Percentiles rank a stretch among this genome's conserved stretches.
phyloP scores from a whole-genome alignment of 2,113 vertebrate species.

The Calypte anna region DNA sequence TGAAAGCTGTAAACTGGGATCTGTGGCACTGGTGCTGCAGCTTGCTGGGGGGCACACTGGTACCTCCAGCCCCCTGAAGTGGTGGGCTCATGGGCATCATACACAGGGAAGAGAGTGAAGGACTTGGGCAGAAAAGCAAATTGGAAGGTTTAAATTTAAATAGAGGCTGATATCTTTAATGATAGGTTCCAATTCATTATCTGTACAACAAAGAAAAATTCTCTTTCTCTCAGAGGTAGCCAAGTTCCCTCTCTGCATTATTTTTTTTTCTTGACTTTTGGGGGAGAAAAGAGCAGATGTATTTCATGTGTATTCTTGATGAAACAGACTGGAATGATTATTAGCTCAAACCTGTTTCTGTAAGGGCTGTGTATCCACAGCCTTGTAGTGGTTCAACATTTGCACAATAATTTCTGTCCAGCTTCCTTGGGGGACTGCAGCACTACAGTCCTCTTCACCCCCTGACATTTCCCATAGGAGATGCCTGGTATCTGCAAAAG shows the following conservation, averaged over 20 bases:
- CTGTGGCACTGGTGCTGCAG: neutral
- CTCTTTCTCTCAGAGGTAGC: neutral
- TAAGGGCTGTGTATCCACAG: neutral
- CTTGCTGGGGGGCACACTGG: neutral
- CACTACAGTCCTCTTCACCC: neutral
- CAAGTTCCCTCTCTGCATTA: neutral
- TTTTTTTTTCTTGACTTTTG: neutral
- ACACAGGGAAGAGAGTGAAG: neutral
- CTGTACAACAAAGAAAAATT: neutral
- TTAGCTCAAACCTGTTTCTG: neutral
- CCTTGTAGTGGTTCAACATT: neutral
- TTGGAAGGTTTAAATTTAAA: neutral
- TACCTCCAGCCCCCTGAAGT: neutral
- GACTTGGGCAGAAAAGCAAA: neutral
- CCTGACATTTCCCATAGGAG: neutral
- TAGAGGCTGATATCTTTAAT: neutral
- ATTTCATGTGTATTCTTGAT: constrained; percentile 6
- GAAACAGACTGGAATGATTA: neutral
- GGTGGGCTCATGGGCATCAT: accelerated
- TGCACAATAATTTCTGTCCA: neutral
- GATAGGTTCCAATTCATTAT: neutral
- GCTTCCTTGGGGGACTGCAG: neutral
- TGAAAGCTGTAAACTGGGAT: neutral
- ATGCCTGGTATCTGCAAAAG: neutral
- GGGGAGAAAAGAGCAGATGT: neutral